These are phyloP conservation scores for Halichoerus grypus DNA, from an alignment of 2,113 vertebrate species.

Conservation along the genomic window DNA sequence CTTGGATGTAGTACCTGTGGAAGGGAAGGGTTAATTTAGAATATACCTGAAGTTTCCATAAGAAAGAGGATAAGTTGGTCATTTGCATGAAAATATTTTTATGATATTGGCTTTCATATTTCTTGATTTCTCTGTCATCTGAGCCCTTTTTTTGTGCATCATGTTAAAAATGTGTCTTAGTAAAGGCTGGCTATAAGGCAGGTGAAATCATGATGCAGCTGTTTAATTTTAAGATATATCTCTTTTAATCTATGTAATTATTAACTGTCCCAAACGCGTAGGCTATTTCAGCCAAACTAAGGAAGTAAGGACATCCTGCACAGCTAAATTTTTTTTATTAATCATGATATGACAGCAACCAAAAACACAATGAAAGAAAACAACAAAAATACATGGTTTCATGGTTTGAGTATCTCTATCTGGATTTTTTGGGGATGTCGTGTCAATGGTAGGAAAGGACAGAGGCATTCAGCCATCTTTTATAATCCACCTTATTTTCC, in stretches of 20 bases:
- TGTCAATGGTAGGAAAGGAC: too few relatives aligned
- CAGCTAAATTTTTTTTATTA: neutral
- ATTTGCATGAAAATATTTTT: neutral
- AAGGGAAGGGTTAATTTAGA: neutral
- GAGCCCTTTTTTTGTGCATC: neutral
- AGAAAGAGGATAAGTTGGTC: neutral
- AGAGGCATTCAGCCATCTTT: neutral
- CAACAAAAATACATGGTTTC: neutral
- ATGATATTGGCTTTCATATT: neutral
- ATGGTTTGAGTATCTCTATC: neutral
- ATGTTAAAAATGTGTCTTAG: constrained; percentile 11
- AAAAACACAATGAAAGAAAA: neutral
- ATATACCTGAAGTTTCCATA: neutral
- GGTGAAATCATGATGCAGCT: neutral
- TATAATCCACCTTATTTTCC: neutral
- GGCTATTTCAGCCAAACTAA: neutral
- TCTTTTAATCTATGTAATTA: neutral
- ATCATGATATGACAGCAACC: neutral
- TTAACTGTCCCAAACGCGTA: neutral
- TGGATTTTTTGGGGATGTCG: neutral
- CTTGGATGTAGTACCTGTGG: neutral
- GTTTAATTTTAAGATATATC: neutral
- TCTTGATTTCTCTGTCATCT: neutral
- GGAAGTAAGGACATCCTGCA: neutral
- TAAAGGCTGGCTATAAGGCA: neutral